Evolutionary conservation across 2,797 vertebrate species (phyloP).

Genomic region (Nyctibius grandis): DNA sequence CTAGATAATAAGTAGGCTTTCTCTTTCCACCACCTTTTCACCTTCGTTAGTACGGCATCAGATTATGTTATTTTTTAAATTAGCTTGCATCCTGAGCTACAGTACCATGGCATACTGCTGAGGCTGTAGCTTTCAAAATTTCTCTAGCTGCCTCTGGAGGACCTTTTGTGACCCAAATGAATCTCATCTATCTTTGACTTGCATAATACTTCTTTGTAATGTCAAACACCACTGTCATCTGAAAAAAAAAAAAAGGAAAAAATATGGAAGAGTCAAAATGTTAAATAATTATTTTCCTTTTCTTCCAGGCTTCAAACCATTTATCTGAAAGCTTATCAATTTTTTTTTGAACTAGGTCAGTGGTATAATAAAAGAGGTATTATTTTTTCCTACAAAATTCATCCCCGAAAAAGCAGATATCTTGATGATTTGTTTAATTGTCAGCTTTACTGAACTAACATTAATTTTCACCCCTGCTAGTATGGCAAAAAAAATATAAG

Average conservation of each 20-base stretch:
- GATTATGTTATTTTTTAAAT: neutral
- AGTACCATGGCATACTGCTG: neutral
- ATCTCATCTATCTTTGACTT: neutral
- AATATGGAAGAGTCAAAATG: neutral
- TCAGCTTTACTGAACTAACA: neutral
- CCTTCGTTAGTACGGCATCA: neutral
- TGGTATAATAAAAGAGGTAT: neutral
- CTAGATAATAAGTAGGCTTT: neutral
- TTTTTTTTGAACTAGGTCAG: neutral
- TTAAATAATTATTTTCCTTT: neutral
- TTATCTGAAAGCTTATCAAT: neutral
- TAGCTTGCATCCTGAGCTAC: neutral
- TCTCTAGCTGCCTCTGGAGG: neutral
- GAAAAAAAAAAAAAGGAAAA: neutral
- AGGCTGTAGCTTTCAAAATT: neutral
- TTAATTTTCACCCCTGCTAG: neutral
- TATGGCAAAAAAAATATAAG: neutral
- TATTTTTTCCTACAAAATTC: neutral
- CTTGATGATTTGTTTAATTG: neutral
- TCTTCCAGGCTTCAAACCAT: neutral
- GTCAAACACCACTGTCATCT: neutral
- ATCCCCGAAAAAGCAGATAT: rapidly evolving
- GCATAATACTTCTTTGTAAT: neutral
- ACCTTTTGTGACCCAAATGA: neutral
- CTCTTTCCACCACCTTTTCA: neutral